Evolutionary conservation across 2,888 invertebrate genomes (phyloP).

Genomic region (Serripes groenlandicus): DNA sequence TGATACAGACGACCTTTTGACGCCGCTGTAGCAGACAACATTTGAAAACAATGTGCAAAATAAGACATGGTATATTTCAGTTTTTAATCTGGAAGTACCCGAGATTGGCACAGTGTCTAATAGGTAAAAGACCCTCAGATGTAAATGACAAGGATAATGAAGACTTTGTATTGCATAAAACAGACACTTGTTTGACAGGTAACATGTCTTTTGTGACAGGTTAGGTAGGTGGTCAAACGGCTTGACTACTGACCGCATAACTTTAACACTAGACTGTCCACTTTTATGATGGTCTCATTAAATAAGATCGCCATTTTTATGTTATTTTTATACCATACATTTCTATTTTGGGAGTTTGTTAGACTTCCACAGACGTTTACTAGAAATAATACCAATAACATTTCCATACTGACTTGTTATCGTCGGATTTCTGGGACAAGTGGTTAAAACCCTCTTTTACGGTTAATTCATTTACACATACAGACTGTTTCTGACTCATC

Average conservation of each 20-base stretch:
- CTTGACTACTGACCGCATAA: conserved; percentile 13
- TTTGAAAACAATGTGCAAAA: too few species aligned
- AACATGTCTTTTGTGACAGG: conserved; percentile 23
- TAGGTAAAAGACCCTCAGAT: too few species aligned
- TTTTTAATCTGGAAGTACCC: too few species aligned
- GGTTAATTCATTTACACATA: neutral
- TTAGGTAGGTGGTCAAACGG: conserved; percentile 7
- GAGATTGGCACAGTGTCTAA: too few species aligned
- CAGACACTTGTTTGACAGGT: conserved; percentile 24
- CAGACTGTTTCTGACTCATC: too few species aligned
- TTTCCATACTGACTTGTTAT: too few species aligned
- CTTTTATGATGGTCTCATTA: conserved; percentile 16
- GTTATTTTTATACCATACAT: neutral
- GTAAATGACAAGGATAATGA: too few species aligned
- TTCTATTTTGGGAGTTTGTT: conserved; percentile 20
- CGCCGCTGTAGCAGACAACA: too few species aligned
- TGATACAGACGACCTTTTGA: too few species aligned
- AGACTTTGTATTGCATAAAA: conserved; percentile 23
- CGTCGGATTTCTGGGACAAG: too few species aligned
- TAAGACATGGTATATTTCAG: too few species aligned
- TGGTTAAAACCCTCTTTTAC: neutral
- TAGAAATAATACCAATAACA: too few species aligned
- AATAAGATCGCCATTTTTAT: conserved; percentile 7
- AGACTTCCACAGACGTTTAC: neutral
- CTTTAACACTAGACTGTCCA: neutral